phyloP scores from a whole-genome alignment of 2,797 vertebrate species.

The Xenops minutus region DNA sequence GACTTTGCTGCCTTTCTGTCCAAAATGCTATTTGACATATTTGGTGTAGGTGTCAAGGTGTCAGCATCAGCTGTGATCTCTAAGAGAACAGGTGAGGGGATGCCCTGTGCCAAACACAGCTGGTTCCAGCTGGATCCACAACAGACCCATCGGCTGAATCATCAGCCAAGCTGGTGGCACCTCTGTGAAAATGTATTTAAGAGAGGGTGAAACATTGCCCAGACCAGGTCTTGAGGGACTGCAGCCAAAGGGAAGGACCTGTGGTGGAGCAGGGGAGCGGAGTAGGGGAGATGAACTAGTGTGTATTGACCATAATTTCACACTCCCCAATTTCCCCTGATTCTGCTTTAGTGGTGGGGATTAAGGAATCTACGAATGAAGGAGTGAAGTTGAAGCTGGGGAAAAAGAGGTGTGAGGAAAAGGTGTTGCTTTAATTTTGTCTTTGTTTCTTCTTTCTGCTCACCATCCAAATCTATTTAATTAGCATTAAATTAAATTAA shows the following conservation, averaged over 20 bases:
- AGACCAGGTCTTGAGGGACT: background rate
- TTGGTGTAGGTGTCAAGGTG: background rate
- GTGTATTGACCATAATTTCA: background rate
- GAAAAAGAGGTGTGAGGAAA: background rate
- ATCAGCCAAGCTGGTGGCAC: background rate
- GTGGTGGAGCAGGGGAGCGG: background rate
- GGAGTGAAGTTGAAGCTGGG: background rate
- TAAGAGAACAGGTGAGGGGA: background rate
- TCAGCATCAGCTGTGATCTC: background rate
- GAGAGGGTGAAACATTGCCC: background rate
- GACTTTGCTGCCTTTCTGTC: background rate
- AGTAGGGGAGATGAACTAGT: background rate
- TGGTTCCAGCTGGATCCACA: background rate
- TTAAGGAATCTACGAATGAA: background rate
- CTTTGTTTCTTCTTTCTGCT: background rate
- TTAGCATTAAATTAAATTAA: background rate
- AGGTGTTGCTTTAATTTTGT: background rate
- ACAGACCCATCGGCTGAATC: background rate
- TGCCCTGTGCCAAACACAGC: background rate
- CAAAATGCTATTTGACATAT: background rate
- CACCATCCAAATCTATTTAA: background rate
- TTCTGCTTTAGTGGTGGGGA: background rate
- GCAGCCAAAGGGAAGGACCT: background rate
- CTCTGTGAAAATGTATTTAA: background rate
- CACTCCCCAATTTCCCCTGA: fast-evolving